Base-by-base conservation (phyloP, 2,888 invertebrate genomes). In the Synanthedon tipuliformis region DNA sequence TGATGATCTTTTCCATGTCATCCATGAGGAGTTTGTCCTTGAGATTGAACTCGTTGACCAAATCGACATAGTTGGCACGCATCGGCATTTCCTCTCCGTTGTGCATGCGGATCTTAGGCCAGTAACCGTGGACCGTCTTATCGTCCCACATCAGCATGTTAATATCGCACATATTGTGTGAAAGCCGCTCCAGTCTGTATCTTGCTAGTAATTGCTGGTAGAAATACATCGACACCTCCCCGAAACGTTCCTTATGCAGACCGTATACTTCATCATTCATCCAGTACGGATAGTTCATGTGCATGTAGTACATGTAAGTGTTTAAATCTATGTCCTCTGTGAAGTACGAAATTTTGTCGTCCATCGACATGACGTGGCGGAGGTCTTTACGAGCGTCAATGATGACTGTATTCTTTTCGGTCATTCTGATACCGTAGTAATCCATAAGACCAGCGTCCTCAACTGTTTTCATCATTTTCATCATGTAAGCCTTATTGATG, bases 241-340 rank as follows among this genome's bases (percentile, higher is more conserved):
- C 90, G 40, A 89, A 89, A 52, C 81, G 79, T 60, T 84, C 85
- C 61, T 83, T 83, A 61, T 85, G 77, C 49, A 88, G 61, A 16
- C 72, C 77, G 62, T 84, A 88, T 40, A 87, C 77, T 11, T 88
- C 83, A 50, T 90, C 90, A 56, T 88, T 84, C 86, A 92, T 88
- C 91, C 92, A 93, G 84, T 83, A 89, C 4, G 94, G 94, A 72
- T 91, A 92, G 69, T 90, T 90, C 71, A 92, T 81, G 68, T 90
- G 90, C 73, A 89, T 84, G 74, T 91, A 89, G 79, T 91, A 92
- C 82, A 92, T 91, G 85, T 90, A 92, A 12, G 90, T 78, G 77
- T 93, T 94, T 12, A 94, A 81, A 58, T 93, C 94, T 52, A 94
- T 81, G 71, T 95, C 95, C 71, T 94, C 94, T 16, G 90, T 90